phyloP scores from a whole-genome alignment of 1,140 invertebrate genomes.

The Eumeta japonica region DNA sequence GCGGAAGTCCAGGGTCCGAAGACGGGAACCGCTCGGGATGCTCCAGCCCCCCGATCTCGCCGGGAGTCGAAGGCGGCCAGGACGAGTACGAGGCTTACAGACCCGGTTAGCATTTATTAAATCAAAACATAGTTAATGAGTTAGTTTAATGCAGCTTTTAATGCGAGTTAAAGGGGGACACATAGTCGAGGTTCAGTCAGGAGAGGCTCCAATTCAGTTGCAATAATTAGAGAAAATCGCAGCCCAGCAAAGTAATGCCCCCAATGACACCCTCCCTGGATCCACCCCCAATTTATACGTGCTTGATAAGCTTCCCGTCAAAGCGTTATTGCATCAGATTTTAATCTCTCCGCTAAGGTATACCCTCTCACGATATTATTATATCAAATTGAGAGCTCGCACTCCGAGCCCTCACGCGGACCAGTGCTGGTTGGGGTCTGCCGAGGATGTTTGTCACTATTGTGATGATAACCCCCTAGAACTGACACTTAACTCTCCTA shows the following conservation, averaged over 20 bases:
- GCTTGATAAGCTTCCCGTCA: neutral
- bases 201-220: too few species aligned
- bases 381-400: neutral
- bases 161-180: neutral
- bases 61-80: slow-evolving; percentile 47
- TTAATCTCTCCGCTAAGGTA: neutral
- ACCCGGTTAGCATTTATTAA: slow-evolving; percentile 40
- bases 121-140: neutral
- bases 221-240: neutral
- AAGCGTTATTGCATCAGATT: neutral
- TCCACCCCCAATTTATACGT: neutral
- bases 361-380: too few species aligned
- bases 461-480: neutral
- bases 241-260: neutral
- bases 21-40: slow-evolving; percentile 49
- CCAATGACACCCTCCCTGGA: neutral
- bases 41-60: slow-evolving; percentile 54
- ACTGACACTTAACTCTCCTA: neutral
- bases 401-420: neutral
- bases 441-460: too few species aligned
- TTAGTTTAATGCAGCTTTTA: neutral
- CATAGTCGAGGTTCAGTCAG: too few species aligned
- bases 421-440: neutral
- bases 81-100: slow-evolving; percentile 48
- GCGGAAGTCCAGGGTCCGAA: slow-evolving; percentile 42